Percentiles rank a stretch among this genome's conserved stretches.
phyloP scores from a whole-genome alignment of 2,797 vertebrate species.

The Sebastes diaconus region DNA sequence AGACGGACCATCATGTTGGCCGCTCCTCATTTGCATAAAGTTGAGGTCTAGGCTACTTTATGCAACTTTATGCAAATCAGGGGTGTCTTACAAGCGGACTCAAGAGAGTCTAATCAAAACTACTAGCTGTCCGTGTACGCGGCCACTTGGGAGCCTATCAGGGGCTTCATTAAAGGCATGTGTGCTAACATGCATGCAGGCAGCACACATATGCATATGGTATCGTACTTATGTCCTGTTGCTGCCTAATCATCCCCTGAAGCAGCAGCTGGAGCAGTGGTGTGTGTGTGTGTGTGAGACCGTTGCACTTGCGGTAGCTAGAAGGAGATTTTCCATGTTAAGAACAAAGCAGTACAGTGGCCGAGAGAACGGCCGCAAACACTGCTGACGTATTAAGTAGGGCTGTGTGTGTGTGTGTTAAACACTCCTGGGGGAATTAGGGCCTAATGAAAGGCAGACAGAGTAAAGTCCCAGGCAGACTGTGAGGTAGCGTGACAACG shows the following conservation, averaged over 20 bases:
- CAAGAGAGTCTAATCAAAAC: not conserved
- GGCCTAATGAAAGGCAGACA: conserved; percentile 67
- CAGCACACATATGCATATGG: not conserved
- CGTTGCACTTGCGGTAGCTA: conserved; percentile 85
- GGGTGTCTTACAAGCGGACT: not conserved
- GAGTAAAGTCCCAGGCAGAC: conserved; percentile 44
- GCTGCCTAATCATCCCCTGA: conserved; percentile 84
- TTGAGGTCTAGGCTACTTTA: not conserved
- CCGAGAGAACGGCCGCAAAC: conserved; percentile 81
- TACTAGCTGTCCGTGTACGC: not conserved
- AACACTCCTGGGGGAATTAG: conserved; percentile 51
- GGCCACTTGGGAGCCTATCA: not conserved
- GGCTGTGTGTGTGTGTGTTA: conserved; percentile 17
- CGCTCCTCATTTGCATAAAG: no score
- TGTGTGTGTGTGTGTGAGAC: conserved; percentile 6
- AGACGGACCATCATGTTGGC: no score
- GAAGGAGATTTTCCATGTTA: conserved; percentile 89
- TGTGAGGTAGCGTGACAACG: conserved; percentile 54
- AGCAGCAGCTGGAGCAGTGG: conserved; percentile 78
- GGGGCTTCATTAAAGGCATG: conserved; percentile 4
- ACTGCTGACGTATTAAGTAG: conserved; percentile 56
- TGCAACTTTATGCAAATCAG: no score
- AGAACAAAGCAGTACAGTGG: conserved; percentile 89
- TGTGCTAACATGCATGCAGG: conserved; percentile 17
- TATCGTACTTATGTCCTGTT: conserved; percentile 79